Conservation (phyloP, 2,113 vertebrate genomes). For the Tupaia tana region DNA sequence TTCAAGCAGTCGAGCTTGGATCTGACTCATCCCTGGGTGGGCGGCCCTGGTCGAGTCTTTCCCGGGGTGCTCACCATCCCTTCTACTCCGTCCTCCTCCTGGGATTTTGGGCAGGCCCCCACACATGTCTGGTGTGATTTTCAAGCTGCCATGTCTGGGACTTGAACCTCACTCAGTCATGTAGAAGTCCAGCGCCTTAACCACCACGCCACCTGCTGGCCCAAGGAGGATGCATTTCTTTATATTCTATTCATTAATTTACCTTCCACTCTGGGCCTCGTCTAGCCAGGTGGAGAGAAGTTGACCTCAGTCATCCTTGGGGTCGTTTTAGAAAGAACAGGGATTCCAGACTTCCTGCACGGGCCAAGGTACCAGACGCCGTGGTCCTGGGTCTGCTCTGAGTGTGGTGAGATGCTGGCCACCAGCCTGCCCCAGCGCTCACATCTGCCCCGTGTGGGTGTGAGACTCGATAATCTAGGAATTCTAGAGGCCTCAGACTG, state of each 20-base stretch:
- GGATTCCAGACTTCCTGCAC: background rate
- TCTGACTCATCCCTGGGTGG: background rate
- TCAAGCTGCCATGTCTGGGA: too few species aligned
- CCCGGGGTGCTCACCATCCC: background rate
- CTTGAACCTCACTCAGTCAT: too few species aligned
- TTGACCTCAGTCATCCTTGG: background rate
- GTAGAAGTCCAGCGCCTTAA: too few species aligned
- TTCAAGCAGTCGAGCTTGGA: background rate
- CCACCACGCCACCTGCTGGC: too few species aligned
- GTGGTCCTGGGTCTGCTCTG: background rate
- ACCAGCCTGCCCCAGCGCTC: background rate
- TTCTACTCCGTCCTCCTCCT: too few species aligned
- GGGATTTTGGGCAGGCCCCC: too few species aligned
- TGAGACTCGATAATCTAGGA: too few species aligned
- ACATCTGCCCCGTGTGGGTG: rapidly evolving
- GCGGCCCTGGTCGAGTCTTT: rapidly evolving
- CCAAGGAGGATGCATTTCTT: background rate
- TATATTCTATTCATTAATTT: background rate
- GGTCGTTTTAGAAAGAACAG: background rate
- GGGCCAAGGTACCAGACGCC: background rate
- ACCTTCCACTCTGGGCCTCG: background rate
- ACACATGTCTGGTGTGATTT: too few species aligned
- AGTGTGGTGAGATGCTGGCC: background rate
- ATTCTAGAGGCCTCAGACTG: too few species aligned
- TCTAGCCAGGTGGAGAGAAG: background rate